Evolutionary conservation across 1,140 invertebrate genomes (phyloP).

Genomic region (Amyelois transitella): DNA sequence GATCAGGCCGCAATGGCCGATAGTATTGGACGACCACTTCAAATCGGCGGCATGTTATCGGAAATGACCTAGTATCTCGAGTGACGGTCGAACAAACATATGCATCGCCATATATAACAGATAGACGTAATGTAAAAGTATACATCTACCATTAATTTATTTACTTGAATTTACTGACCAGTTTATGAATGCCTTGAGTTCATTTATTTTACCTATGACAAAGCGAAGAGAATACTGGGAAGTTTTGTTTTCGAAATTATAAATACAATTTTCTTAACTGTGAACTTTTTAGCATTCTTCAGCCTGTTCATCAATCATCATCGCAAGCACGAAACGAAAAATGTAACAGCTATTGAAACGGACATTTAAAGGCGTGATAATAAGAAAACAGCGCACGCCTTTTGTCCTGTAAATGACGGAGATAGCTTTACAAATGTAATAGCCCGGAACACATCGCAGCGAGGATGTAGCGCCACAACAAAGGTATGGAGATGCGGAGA

Average conservation of each 20-base stretch:
- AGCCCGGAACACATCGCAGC: neutral
- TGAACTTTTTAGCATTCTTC: neutral
- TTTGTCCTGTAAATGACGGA: constrained; percentile 15
- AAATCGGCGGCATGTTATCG: constrained; percentile 38
- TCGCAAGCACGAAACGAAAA: neutral
- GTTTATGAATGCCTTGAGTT: too few species aligned
- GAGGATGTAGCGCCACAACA: constrained; percentile 15
- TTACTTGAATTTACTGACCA: too few species aligned
- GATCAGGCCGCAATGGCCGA: constrained; percentile 27
- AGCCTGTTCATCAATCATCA: neutral
- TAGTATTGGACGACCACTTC: constrained; percentile 31
- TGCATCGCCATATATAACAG: constrained; percentile 23
- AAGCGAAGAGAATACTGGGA: neutral
- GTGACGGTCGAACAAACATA: constrained; percentile 23
- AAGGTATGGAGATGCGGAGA: constrained; percentile 16
- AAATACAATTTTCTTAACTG: neutral
- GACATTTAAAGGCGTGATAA: constrained; percentile 5
- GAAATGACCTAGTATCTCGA: constrained; percentile 33
- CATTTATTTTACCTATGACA: constrained; percentile 5
- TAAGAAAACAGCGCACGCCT: constrained; percentile 9
- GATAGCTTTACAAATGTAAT: constrained; percentile 22
- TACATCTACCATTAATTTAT: too few species aligned
- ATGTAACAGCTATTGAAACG: neutral
- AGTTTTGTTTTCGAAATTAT: constrained; percentile 3
- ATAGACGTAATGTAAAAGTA: too few species aligned